These are phyloP conservation scores for Trypoxylus dichotomus DNA, from an alignment of 1,140 invertebrate genomes.

Conservation along the genomic window DNA sequence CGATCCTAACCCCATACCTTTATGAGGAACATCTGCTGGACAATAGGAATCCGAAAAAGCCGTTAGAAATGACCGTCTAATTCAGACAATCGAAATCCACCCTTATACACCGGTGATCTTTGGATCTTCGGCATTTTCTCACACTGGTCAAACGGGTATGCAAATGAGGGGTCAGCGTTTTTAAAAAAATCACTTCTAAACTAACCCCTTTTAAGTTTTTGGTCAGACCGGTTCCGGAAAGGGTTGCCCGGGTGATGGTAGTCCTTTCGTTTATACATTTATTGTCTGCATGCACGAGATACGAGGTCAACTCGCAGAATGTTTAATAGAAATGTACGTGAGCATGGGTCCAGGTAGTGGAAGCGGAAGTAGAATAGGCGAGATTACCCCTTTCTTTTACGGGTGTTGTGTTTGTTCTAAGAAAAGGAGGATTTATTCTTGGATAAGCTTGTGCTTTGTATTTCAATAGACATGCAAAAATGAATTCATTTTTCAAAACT, in stretches of 20 bases:
- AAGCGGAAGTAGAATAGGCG: background rate
- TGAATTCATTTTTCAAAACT: too few relatives aligned
- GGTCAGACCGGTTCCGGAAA: slow-evolving; percentile 31
- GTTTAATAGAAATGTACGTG: too few relatives aligned
- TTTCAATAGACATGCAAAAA: too few relatives aligned
- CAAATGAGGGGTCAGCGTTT: slow-evolving; percentile 41
- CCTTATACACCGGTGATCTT: background rate
- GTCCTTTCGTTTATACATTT: background rate
- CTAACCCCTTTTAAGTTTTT: background rate
- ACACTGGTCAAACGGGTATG: slow-evolving; percentile 41
- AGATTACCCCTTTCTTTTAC: too few relatives aligned
- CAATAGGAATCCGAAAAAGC: too few relatives aligned
- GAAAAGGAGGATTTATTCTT: too few relatives aligned
- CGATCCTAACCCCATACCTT: too few relatives aligned
- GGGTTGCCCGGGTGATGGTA: background rate
- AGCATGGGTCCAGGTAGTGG: background rate
- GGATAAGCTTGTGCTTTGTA: too few relatives aligned
- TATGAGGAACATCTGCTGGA: too few relatives aligned
- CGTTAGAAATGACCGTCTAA: slow-evolving; percentile 13
- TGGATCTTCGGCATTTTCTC: slow-evolving; percentile 30
- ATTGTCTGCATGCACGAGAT: background rate
- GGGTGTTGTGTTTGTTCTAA: too few relatives aligned
- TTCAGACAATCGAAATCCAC: slow-evolving; percentile 4
- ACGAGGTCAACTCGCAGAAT: background rate
- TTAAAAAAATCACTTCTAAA: slow-evolving; percentile 31